These are phyloP conservation scores for Lysiphlebus fabarum DNA, from an alignment of 1,140 invertebrate species.

Conservation along the genomic window DNA sequence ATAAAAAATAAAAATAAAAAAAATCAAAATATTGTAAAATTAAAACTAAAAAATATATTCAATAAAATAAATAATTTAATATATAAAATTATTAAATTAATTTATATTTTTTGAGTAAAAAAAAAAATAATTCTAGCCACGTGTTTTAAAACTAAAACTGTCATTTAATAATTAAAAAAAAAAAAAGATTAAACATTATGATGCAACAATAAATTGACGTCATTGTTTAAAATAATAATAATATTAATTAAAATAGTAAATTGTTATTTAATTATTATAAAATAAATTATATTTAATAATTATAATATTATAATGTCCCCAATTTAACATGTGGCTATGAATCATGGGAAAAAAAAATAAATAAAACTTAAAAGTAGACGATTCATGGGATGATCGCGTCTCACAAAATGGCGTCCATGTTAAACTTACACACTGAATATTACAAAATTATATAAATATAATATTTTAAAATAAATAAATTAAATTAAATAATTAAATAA, in stretches of 20 bases:
- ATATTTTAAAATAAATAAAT: not conserved
- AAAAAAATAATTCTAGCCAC: too few relatives aligned
- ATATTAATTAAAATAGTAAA: not conserved
- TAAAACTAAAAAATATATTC: too few relatives aligned
- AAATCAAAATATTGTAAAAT: too few relatives aligned
- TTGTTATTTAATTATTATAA: not conserved
- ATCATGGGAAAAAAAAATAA: conserved; percentile 8
- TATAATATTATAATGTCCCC: too few relatives aligned
- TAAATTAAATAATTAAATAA: conserved; percentile 7
- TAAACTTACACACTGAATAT: not conserved
- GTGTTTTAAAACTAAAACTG: too few relatives aligned
- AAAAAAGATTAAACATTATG: conserved; percentile 7
- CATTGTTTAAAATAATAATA: not conserved
- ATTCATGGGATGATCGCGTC: too few relatives aligned
- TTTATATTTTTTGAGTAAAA: too few relatives aligned
- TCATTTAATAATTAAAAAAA: not conserved
- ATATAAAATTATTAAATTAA: too few relatives aligned
- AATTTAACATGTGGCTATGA: conserved; percentile 32
- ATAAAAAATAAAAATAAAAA: too few relatives aligned
- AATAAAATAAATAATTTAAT: too few relatives aligned
- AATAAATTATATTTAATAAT: not conserved
- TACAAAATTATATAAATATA: not conserved
- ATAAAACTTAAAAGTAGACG: not conserved
- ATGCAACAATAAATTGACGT: conserved; percentile 19
- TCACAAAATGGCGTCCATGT: conserved; percentile 3